Evolutionary conservation across 2,888 invertebrate species (phyloP).

Genomic region (Itoplectis maculator): DNA sequence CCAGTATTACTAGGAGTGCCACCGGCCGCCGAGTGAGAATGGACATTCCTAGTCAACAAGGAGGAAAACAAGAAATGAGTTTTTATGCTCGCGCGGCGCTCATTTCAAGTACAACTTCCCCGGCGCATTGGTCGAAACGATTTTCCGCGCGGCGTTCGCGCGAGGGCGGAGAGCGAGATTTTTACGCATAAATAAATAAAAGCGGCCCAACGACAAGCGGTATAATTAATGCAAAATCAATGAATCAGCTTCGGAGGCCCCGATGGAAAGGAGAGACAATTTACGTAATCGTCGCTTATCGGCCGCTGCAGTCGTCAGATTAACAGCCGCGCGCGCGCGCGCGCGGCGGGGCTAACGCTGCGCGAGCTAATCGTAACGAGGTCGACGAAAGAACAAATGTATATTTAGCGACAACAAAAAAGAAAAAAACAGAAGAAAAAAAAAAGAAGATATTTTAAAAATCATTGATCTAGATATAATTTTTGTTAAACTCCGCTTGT

Average conservation of each 20-base stretch:
- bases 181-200: conserved; percentile 60
- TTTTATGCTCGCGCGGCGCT: not conserved
- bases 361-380: conserved; percentile 57
- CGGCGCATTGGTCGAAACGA: conserved; percentile 17
- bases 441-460: no score
- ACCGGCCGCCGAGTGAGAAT: conserved; percentile 72
- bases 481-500: conserved; percentile 31
- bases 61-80: conserved; percentile 50
- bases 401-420: not conserved
- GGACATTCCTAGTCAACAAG: conserved; percentile 72
- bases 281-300: conserved; percentile 59
- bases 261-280: conserved; percentile 20
- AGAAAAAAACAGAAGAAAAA: no score
- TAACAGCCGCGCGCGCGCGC: conserved; percentile 23
- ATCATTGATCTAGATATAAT: conserved; percentile 50
- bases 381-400: conserved; percentile 53
- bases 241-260: conserved; percentile 30
- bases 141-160: conserved; percentile 15
- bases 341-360: not conserved
- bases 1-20: conserved; percentile 76
- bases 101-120: conserved; percentile 52
- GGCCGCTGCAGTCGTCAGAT: conserved; percentile 38
- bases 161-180: conserved; percentile 32
- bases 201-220: conserved; percentile 20
- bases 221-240: conserved; percentile 55